Percentiles rank a stretch among this genome's conserved stretches.
Evolutionary conservation across 2,888 invertebrate genomes (phyloP).

Genomic region (Sphecodes monilicornis): DNA sequence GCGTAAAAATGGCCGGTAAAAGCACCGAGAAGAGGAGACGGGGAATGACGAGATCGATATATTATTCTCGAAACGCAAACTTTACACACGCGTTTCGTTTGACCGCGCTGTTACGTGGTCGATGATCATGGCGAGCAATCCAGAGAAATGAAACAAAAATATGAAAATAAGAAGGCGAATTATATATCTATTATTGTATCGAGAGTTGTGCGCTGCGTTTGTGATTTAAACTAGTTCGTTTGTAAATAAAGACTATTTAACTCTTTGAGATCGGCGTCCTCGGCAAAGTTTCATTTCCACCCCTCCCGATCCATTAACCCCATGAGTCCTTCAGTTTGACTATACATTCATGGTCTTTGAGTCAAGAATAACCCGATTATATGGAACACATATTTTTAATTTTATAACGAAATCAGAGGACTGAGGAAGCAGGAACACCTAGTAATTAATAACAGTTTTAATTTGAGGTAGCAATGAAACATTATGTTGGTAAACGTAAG

Average conservation of each 20-base stretch:
- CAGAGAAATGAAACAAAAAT: conserved; percentile 35
- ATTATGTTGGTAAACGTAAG: too few relatives aligned
- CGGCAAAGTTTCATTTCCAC: background rate
- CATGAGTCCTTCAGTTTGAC: too few relatives aligned
- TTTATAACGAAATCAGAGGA: too few relatives aligned
- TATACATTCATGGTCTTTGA: too few relatives aligned
- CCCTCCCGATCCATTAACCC: background rate
- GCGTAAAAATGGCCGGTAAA: conserved; percentile 2
- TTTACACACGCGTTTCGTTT: background rate
- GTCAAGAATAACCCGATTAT: too few relatives aligned
- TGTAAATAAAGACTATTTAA: conserved; percentile 84
- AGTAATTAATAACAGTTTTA: too few relatives aligned
- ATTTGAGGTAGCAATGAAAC: too few relatives aligned
- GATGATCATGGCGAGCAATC: conserved; percentile 62
- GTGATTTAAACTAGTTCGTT: conserved; percentile 83
- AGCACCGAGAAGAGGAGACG: background rate
- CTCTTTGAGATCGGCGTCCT: conserved; percentile 78
- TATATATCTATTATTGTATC: conserved; percentile 79
- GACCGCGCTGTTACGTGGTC: conserved; percentile 42
- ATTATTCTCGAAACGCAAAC: background rate
- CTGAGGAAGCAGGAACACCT: too few relatives aligned
- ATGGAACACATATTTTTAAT: too few relatives aligned
- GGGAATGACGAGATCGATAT: background rate
- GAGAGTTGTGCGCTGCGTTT: conserved; percentile 80
- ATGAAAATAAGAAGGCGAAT: conserved; percentile 64